phyloP scores from a whole-genome alignment of 64 coral and sea anemone species.

The Anthopleura sola region DNA sequence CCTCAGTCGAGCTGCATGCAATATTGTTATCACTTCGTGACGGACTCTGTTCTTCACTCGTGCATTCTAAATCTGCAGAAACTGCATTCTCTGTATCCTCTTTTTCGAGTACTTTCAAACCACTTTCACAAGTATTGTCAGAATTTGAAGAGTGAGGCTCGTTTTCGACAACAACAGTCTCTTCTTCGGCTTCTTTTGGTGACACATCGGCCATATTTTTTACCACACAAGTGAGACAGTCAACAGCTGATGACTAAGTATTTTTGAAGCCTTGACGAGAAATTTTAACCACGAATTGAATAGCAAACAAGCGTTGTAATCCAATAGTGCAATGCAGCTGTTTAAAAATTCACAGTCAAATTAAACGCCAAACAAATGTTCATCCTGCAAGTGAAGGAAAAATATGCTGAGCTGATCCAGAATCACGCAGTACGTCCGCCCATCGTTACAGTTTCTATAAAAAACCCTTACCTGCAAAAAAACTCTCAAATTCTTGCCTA shows the following conservation, averaged over 20 bases:
- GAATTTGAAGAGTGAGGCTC: neutral
- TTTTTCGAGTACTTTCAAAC: neutral
- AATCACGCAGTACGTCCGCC: neutral
- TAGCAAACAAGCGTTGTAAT: neutral
- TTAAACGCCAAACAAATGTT: neutral
- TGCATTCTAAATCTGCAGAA: neutral
- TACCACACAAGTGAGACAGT: neutral
- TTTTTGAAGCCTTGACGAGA: neutral
- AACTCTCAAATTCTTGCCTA: neutral
- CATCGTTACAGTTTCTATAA: neutral
- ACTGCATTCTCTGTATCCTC: neutral
- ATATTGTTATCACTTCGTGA: neutral
- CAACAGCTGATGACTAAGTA: neutral
- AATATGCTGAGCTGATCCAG: neutral
- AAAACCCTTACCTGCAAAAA: neutral
- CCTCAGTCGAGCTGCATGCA: neutral
- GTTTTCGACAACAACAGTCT: neutral
- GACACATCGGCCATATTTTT: constrained; percentile 8
- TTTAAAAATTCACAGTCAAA: neutral
- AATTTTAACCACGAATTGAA: neutral
- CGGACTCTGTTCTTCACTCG: neutral
- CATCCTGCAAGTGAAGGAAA: neutral
- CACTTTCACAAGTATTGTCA: neutral
- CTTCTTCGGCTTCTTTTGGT: neutral
- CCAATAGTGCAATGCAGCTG: neutral